Evolutionary conservation across 2,113 vertebrate species (phyloP), one percentile per base, ranked within the genome.

Genomic region (Rynchops niger): DNA sequence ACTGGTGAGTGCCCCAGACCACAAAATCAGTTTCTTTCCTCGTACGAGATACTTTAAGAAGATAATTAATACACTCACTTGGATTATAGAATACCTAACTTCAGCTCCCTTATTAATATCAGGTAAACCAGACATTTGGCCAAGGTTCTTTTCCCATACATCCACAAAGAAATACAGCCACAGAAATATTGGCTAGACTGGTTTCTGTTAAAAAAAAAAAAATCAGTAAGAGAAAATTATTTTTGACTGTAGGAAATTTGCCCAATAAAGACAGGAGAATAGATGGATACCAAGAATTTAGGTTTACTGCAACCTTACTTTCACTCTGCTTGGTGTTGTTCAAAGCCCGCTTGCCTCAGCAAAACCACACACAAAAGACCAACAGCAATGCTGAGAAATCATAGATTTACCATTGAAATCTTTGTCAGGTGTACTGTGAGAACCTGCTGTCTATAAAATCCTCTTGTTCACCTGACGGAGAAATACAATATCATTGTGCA

Each of bases 221-320:
- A n/a, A 12, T 22, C 32, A 34, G 15, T 62, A 49, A 61, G 36
- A 49, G 6, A 77, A 56, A 20, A 61, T 26, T 23, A 6, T 66
- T 93, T 67, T 67, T 63, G 3, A 40, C 30, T 49, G 15, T 23
- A 77, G 26, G 14, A 21, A 49, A 5, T 49, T 66, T 18, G 15
- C 19, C 14, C 0, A 0, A n/a, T 50, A 62, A 61, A 58, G 26
- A 43, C 11, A 73, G 0, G 0, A 71, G 20, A 76, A 53, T 10
- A 66, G 21, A 80, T 83, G 32, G 8, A 63, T 30, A 30, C 13
- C 17, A 77, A 76, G 32, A 77, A 53, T 55, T 72, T 12, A 52
- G 9, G 19, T 53, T 88, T 76, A 62, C 15, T 53, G 22, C 6
- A 72, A n/a, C 27, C 9, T 7, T 62, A 3, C 20, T 67, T 78